Evolutionary conservation across 1,140 invertebrate species (phyloP), one percentile per base, ranked within the genome.

Genomic region (Luehdorfia chinensis): DNA sequence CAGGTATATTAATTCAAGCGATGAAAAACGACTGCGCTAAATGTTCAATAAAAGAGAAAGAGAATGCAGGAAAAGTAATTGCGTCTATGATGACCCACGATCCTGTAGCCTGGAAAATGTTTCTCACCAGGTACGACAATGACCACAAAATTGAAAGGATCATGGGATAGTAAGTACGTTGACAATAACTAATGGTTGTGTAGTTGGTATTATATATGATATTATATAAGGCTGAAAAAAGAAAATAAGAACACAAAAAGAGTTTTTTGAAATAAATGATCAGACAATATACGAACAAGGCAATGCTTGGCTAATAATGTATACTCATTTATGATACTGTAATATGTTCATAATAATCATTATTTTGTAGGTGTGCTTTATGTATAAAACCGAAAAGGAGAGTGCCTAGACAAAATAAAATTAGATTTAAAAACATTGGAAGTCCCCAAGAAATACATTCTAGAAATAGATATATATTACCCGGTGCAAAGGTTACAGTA

Each of bases 91-190:
- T 86, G 71, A 73, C 73, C 1, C 75, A 86, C 28, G 75, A 85
- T 47, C 73, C 73, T 0, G 61, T 66, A 0, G 79, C 77, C 0
- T 84, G 79, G 81, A 86, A 84, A 39, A 53, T 76, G 19, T 85
- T 85, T 59, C 75, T 83, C 34, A 81, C 77, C 52, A 83, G 76
- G 75, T 80, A 85, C 63, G 66, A 74, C 41, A 74, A 59, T 12
- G 43, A 66, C 14, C 25, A 70, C 28, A 75, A 61, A 49, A 19
- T 75, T 16, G 65, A 81, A 34, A 64, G 59, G 46, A 61, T 77
- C 23, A 34, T 77, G 25, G 74, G 75, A 65, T 83, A 75, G 47
- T 46, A 28, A n/a, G n/a, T n/a, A 12, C 32, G 16, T 15, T 8
- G 14, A 52, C 27, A 47, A 51, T 53, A 67, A 45, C 7, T 48